These are phyloP conservation scores for Pantherophis alleghaniensis DNA, from an alignment of 2,797 vertebrate genomes.

Conservation along the genomic window DNA sequence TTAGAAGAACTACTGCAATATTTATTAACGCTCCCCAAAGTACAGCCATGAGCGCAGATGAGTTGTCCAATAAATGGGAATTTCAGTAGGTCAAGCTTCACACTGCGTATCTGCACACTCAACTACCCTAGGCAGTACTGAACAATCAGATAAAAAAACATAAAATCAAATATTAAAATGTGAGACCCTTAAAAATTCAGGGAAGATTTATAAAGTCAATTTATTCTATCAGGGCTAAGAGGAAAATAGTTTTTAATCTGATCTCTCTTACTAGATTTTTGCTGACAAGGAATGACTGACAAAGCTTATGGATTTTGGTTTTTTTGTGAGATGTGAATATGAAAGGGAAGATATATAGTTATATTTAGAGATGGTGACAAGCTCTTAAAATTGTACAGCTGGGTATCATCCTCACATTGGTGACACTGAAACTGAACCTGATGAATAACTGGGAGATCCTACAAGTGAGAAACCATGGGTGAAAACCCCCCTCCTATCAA, in stretches of 20 bases:
- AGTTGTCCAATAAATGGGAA: slow-evolving; percentile 35
- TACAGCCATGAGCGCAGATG: slow-evolving; percentile 27
- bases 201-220: background rate
- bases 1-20: slow-evolving; percentile 62
- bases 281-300: background rate
- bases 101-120: background rate
- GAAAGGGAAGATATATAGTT: background rate
- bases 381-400: background rate
- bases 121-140: background rate
- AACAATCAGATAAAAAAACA: background rate
- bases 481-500: background rate
- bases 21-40: slow-evolving; percentile 59
- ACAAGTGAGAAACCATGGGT: background rate
- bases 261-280: background rate
- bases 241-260: background rate
- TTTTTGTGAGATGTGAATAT: background rate
- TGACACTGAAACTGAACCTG: background rate
- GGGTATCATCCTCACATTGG: background rate
- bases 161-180: background rate
- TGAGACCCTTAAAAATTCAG: background rate
- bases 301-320: background rate
- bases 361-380: background rate
- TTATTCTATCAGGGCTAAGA: background rate
- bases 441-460: background rate
- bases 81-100: slow-evolving; percentile 58